These are phyloP conservation scores for Eulacestoma nigropectus DNA, from an alignment of 2,113 vertebrate genomes.

Conservation along the genomic window DNA sequence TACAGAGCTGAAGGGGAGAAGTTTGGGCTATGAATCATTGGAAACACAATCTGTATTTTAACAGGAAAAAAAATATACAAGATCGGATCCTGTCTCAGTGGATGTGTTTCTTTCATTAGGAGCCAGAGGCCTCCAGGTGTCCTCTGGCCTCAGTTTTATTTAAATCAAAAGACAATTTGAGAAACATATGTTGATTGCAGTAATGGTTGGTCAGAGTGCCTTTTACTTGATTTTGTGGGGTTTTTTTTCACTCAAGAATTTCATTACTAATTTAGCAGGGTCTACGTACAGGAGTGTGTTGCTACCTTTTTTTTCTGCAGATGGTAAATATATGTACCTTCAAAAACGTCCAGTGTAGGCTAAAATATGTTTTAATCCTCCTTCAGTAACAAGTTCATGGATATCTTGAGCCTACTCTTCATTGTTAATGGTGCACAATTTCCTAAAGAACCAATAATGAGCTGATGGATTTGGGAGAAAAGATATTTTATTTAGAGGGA, in stretches of 20 bases:
- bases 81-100: not conserved
- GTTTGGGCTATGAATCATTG: not conserved
- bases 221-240: not conserved
- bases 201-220: not conserved
- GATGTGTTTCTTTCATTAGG: not conserved
- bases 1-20: not conserved
- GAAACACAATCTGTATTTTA: not conserved
- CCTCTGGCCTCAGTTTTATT: not conserved
- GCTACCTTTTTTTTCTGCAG: not conserved
- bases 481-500: not conserved
- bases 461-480: not conserved
- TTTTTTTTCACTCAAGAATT: not conserved
- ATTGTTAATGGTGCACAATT: not conserved
- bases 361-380: not conserved
- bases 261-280: not conserved
- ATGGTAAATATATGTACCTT: not conserved
- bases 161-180: not conserved
- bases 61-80: not conserved
- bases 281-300: not conserved
- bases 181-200: not conserved
- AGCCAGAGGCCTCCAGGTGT: not conserved
- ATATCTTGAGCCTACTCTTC: not conserved
- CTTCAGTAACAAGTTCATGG: not conserved
- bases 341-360: not conserved
- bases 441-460: not conserved